Evolutionary conservation across 2,797 vertebrate genomes (phyloP).

Genomic region (Onychomys torridus): DNA sequence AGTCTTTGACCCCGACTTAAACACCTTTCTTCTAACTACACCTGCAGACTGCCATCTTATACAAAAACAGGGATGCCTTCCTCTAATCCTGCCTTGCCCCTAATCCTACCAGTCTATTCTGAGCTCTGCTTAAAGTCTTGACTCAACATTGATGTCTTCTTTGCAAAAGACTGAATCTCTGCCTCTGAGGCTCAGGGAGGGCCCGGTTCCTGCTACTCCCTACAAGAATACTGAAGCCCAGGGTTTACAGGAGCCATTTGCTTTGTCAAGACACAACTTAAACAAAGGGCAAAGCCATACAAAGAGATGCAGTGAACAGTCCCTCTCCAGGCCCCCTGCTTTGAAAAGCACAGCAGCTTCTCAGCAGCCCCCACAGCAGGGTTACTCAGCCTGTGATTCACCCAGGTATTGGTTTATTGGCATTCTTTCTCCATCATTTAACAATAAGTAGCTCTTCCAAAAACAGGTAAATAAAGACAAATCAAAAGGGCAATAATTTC

Average conservation of each 20-base stretch:
- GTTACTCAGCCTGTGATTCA: not conserved
- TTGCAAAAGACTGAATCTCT: not conserved
- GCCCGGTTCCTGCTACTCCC: not conserved
- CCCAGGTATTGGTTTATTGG: slow-evolving; percentile 59
- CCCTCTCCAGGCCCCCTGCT: not conserved
- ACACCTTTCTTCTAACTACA: not conserved
- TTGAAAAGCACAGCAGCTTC: slow-evolving; percentile 50
- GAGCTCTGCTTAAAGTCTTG: not conserved
- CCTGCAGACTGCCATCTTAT: not conserved
- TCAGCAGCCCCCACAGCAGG: slow-evolving; percentile 41
- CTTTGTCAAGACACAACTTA: slow-evolving; percentile 31
- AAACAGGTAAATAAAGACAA: slow-evolving; percentile 69
- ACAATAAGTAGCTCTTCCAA: slow-evolving; percentile 65
- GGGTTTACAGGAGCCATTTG: not conserved
- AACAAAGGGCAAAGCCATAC: slow-evolving; percentile 23
- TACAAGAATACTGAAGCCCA: not conserved
- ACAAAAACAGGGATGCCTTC: not conserved
- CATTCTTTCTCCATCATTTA: slow-evolving; percentile 64
- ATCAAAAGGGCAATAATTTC: slow-evolving; percentile 68
- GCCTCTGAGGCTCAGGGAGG: not conserved
- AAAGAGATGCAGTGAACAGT: slow-evolving; percentile 32
- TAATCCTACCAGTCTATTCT: not conserved
- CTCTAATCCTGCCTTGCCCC: not conserved
- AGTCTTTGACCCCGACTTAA: not conserved
- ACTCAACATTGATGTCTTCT: not conserved